These are phyloP conservation scores for Eucidaris tribuloides DNA, from an alignment of 35 echinoderm and acorn worm species.

Conservation along the genomic window DNA sequence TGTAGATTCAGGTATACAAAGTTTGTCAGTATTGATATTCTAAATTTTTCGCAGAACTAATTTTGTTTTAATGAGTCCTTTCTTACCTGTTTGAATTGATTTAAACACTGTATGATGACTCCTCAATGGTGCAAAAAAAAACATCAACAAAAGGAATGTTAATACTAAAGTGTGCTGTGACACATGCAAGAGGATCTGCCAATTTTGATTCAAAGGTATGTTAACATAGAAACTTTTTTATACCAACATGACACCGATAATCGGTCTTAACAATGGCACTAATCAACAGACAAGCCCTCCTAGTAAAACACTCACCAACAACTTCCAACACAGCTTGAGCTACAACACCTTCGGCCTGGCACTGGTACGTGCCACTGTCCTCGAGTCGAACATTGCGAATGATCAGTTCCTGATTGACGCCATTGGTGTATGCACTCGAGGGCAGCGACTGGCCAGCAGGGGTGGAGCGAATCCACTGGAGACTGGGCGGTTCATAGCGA, in stretches of 20 bases:
- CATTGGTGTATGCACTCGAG: not conserved
- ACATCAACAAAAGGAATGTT: too few species aligned
- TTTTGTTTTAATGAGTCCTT: too few species aligned
- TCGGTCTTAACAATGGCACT: not conserved
- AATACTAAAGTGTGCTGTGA: too few species aligned
- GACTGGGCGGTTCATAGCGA: not conserved
- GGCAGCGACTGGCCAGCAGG: conserved; percentile 12
- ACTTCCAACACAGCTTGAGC: not conserved
- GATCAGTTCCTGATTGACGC: conserved; percentile 18
- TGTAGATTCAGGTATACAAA: too few species aligned
- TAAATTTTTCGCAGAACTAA: too few species aligned
- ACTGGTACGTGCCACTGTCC: conserved; percentile 48
- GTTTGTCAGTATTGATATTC: too few species aligned
- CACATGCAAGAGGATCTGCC: not conserved
- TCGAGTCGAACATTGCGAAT: conserved; percentile 22
- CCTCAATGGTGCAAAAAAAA: too few species aligned
- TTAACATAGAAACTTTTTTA: not conserved
- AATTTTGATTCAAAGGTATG: not conserved
- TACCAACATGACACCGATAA: not conserved
- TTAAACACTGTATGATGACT: too few species aligned
- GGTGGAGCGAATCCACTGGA: conserved; percentile 15
- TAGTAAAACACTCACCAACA: not conserved
- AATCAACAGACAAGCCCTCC: too few species aligned
- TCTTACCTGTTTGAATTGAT: too few species aligned
- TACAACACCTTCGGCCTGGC: not conserved